These are phyloP conservation scores for Junonia oenone DNA, from an alignment of 2,888 invertebrate species.

Conservation along the genomic window DNA sequence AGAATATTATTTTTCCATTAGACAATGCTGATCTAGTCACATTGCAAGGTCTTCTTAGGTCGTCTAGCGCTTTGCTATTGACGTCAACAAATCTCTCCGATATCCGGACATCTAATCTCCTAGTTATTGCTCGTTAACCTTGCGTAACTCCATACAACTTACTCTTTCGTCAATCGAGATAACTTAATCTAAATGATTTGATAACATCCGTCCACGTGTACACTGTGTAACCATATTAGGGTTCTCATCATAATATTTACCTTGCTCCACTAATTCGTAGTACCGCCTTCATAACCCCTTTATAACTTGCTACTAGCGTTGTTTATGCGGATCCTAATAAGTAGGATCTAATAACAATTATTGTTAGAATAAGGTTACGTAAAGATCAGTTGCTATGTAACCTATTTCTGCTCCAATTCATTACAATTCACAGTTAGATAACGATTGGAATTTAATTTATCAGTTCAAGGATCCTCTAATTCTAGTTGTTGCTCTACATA, in stretches of 20 bases:
- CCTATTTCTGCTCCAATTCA: constrained; percentile 35
- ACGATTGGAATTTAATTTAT: constrained; percentile 27
- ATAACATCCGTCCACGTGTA: constrained; percentile 17
- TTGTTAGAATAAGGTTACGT: constrained; percentile 57
- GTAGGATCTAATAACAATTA: too few relatives aligned
- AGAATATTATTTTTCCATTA: neutral
- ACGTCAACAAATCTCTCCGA: constrained; percentile 44
- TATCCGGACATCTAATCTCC: constrained; percentile 11
- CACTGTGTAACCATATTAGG: constrained; percentile 3
- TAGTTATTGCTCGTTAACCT: constrained; percentile 13
- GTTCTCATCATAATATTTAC: constrained; percentile 39
- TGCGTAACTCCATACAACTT: constrained; percentile 7
- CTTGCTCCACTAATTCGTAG: constrained; percentile 11
- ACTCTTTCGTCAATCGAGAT: constrained; percentile 13
- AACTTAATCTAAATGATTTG: constrained; percentile 17
- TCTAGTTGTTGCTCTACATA: constrained; percentile 23
- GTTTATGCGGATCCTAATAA: constrained; percentile 49
- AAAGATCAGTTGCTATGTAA: constrained; percentile 36
- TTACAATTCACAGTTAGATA: constrained; percentile 31
- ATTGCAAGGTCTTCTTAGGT: constrained; percentile 53
- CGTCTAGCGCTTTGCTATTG: constrained; percentile 42
- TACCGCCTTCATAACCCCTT: neutral
- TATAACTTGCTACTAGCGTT: constrained; percentile 57
- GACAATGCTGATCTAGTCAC: constrained; percentile 1
- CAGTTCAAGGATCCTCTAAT: constrained; percentile 27